These are phyloP conservation scores for Cebidichthys violaceus DNA, from an alignment of 2,113 vertebrate species.

Conservation along the genomic window DNA sequence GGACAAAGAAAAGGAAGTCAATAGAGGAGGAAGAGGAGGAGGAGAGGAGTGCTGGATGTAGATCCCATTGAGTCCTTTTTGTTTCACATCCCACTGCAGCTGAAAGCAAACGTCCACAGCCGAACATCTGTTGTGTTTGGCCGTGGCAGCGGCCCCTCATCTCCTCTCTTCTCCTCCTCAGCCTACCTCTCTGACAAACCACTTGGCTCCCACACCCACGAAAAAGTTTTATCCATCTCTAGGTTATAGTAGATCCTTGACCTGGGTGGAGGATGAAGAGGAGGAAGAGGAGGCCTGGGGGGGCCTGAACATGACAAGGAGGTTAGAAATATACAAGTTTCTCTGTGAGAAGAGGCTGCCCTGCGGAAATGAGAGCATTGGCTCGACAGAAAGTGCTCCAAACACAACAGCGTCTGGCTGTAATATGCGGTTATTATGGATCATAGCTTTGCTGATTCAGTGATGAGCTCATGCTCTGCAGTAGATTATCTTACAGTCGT, in stretches of 20 bases:
- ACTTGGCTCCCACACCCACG: conserved; percentile 43
- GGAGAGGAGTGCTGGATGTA: conserved; percentile 17
- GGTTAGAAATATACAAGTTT: conserved; percentile 39
- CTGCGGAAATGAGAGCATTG: conserved; percentile 33
- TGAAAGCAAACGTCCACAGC: conserved; percentile 45
- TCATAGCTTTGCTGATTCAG: conserved; percentile 67
- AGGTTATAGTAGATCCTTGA: conserved; percentile 31
- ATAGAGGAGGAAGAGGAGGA: neutral
- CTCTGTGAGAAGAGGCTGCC: conserved; percentile 60
- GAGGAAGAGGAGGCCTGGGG: conserved; percentile 6
- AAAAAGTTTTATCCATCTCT: conserved; percentile 43
- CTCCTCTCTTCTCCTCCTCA: conserved; percentile 40
- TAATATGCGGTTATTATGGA: conserved; percentile 69
- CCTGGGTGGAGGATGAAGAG: conserved; percentile 42
- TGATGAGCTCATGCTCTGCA: conserved; percentile 72
- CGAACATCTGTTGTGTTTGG: conserved; percentile 75
- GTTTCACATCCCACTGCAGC: conserved; percentile 47
- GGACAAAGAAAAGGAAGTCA: neutral
- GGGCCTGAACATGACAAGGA: conserved; percentile 24
- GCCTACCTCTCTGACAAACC: conserved; percentile 33
- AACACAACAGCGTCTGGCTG: conserved; percentile 69
- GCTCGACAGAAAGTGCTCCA: conserved; percentile 60
- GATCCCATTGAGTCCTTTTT: conserved; percentile 42
- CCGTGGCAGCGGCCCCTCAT: conserved; percentile 13
- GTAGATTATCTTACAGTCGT: conserved; percentile 55